Base-by-base conservation (phyloP, 2,113 vertebrate genomes). In the Galbula dea region DNA sequence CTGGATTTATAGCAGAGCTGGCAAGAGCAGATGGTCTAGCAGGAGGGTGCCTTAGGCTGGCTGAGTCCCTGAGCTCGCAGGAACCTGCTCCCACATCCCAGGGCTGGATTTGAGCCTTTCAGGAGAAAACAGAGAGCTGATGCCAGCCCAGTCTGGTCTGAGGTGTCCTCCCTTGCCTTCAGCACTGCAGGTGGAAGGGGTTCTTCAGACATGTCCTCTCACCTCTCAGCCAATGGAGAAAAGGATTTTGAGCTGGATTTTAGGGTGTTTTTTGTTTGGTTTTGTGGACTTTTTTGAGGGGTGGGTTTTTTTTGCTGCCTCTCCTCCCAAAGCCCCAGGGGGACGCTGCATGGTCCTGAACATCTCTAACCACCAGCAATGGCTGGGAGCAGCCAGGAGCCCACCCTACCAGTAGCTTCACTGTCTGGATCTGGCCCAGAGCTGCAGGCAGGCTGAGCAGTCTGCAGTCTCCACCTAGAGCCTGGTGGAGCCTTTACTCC, bases 401-500 rank as follows among this genome's bases (percentile, higher is more conserved):
- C 52, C 71, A 92, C 15, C 29, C 36, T 15, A 51, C 14, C 1
- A 3, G 37, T 4, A 77, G 5, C 32, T 36, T 2, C 9, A 30
- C 19, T 67, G 89, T 67, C 75, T 62, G 72, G 48, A 39, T 58
- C 23, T 20, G 26, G 12, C 72, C 55, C 49, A 62, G 86, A 24
- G 51, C 68, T 74, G 55, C 77, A 59, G 59, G 66, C 71, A 83
- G 88, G 45, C 68, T 65, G 26, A 34, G 36, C 91, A 96, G 95
- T 52, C 93, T 81, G 52, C 88, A 94, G 94, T 95, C 95, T 96
- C 90, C 94, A 93, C 90, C 94, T 95, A 95, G 96, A 96, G 94
- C 69, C 90, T 61, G 3, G 34, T 26, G 9, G 34, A 88, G 86
- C 91, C 29, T 89, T 74, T 94, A 85, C 84, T 96, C 46, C 0